Evolutionary conservation across 2,888 invertebrate genomes (phyloP).

Genomic region (Sphecodes monilicornis): DNA sequence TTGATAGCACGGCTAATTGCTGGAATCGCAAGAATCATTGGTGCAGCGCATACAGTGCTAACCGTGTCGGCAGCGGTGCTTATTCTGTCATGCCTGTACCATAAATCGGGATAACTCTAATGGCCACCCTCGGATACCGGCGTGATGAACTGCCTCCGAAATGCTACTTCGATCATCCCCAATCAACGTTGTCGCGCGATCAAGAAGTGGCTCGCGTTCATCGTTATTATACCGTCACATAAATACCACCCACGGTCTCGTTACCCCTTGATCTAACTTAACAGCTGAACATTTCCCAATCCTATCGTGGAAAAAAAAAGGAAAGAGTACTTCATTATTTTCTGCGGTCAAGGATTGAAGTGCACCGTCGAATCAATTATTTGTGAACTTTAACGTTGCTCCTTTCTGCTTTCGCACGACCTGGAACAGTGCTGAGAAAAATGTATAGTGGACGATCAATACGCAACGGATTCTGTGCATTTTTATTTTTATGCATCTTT

Average conservation of each 20-base stretch:
- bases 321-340: conserved; percentile 40
- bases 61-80: conserved; percentile 7
- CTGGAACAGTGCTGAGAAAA: neutral
- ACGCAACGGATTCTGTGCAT: no score
- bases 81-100: conserved; percentile 12
- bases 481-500: no score
- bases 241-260: conserved; percentile 73
- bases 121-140: conserved; percentile 14
- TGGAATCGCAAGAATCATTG: neutral
- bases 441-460: neutral
- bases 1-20: neutral
- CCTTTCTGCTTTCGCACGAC: neutral
- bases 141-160: conserved; percentile 43
- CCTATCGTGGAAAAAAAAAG: conserved; percentile 59
- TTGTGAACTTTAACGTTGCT: neutral
- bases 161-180: conserved; percentile 68
- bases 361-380: conserved; percentile 15
- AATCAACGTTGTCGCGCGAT: conserved; percentile 78
- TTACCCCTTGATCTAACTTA: neutral
- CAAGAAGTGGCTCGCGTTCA: conserved; percentile 64
- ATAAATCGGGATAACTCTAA: conserved; percentile 26
- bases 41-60: neutral
- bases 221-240: conserved; percentile 72
- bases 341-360: conserved; percentile 33
- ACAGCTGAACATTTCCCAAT: conserved; percentile 33